These are phyloP conservation scores for Dioctria linearis DNA, from an alignment of 2,888 invertebrate species.

Conservation along the genomic window DNA sequence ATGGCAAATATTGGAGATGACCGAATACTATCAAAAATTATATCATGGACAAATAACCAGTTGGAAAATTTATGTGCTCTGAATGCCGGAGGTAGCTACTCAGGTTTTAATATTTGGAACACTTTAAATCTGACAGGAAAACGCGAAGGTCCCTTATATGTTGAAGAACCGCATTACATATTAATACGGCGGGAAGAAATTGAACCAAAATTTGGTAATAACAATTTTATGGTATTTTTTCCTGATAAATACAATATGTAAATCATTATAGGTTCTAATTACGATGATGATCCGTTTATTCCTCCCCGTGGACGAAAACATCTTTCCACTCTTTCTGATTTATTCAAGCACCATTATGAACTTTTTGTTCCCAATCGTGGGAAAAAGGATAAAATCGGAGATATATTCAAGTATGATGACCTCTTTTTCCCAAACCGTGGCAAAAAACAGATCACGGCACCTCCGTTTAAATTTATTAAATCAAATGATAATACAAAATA, in stretches of 20 bases:
- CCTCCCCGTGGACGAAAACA: conserved; percentile 69
- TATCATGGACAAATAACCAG: conserved; percentile 28
- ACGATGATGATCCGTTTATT: conserved; percentile 65
- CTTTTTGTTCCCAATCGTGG: conserved; percentile 70
- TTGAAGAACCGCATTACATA: conserved; percentile 68
- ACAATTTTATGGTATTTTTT: too few relatives aligned
- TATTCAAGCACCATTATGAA: conserved; percentile 65
- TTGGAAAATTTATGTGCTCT: conserved; percentile 33
- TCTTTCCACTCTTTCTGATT: conserved; percentile 64
- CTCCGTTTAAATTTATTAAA: neutral
- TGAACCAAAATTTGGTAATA: conserved; percentile 45
- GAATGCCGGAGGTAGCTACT: conserved; percentile 58
- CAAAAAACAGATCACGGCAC: conserved; percentile 60
- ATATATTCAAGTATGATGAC: conserved; percentile 70
- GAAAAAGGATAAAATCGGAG: conserved; percentile 68
- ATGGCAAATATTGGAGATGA: neutral
- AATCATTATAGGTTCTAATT: neutral
- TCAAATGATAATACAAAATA: neutral
- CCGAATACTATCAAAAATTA: neutral
- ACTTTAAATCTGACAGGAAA: conserved; percentile 68
- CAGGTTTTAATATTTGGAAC: conserved; percentile 66
- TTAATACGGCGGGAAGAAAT: conserved; percentile 63
- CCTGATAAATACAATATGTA: neutral
- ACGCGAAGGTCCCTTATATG: conserved; percentile 66
- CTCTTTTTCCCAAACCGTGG: conserved; percentile 70